A percentile compares a stretch with the other conserved stretches of the same genome.
Conservation (phyloP, 2,113 vertebrate species). For the Redunca redunca region DNA sequence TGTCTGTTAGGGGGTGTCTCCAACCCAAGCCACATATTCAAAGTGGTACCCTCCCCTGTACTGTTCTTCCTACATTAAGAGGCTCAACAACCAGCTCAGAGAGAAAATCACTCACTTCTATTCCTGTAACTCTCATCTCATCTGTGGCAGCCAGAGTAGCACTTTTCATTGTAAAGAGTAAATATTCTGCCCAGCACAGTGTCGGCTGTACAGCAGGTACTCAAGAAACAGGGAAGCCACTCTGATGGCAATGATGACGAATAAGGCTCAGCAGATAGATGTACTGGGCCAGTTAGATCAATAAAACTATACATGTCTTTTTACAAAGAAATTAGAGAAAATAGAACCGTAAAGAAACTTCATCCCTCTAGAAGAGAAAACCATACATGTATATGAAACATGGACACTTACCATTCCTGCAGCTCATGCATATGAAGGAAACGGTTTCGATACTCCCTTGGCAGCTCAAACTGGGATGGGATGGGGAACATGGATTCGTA, state of each 20-base stretch:
- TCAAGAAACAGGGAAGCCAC: not conserved
- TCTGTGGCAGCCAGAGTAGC: not conserved
- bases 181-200: not conserved
- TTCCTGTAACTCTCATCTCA: not conserved
- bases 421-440: constrained; percentile 97
- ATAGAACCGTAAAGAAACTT: not conserved
- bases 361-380: not conserved
- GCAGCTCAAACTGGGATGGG: constrained; percentile 95
- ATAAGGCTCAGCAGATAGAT: not conserved
- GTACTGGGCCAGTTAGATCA: not conserved
- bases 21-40: not conserved
- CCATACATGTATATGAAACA: not conserved
- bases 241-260: not conserved
- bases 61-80: not conserved
- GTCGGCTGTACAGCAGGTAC: not conserved
- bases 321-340: not conserved
- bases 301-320: not conserved
- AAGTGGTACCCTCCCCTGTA: not conserved
- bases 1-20: not conserved
- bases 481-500: constrained; percentile 99
- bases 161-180: not conserved
- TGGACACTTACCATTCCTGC: constrained; percentile 89
- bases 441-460: constrained; percentile 95
- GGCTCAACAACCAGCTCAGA: not conserved
- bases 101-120: not conserved